Percentiles rank a stretch among this genome's conserved stretches.
Conservation (phyloP, 53 echinoderm and acorn worm species). For the Arbacia lixula region DNA sequence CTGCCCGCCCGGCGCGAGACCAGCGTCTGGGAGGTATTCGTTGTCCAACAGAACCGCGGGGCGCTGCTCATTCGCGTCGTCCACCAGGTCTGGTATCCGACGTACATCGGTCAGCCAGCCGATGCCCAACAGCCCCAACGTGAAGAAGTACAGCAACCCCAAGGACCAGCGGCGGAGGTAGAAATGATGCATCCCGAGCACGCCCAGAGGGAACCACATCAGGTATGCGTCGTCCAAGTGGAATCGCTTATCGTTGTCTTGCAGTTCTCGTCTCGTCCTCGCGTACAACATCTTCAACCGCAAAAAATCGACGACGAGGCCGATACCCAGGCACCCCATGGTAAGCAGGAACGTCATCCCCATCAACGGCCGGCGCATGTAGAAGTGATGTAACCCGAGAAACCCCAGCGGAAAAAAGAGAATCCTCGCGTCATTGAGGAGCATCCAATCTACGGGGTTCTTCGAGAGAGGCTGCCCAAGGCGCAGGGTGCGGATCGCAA, state of each 20-base stretch:
- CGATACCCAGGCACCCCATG: conserved; percentile 56
- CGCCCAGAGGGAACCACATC: conserved; percentile 56
- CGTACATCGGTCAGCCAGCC: conserved; percentile 68
- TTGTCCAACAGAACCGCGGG: background rate
- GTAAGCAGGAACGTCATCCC: conserved; percentile 41
- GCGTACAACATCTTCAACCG: conserved; percentile 53
- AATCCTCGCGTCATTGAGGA: conserved; percentile 48
- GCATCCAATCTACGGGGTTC: background rate
- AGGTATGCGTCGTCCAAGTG: conserved; percentile 47
- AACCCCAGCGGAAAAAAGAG: conserved; percentile 63
- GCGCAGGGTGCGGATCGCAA: background rate
- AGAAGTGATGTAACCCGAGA: conserved; percentile 74
- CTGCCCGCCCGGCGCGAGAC: background rate
- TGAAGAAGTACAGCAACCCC: conserved; percentile 66
- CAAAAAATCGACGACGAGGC: conserved; percentile 64
- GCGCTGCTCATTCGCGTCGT: conserved; percentile 21
- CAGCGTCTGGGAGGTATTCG: background rate
- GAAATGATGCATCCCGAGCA: conserved; percentile 71
- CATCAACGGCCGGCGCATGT: conserved; percentile 61
- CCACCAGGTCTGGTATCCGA: conserved; percentile 62
- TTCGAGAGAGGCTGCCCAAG: background rate
- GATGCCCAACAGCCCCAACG: conserved; percentile 63
- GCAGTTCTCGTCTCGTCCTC: background rate
- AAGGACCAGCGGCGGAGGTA: conserved; percentile 45
- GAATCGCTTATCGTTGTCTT: background rate